Conservation (phyloP, 2,888 invertebrate genomes). For the Pseudolycoriella hygida region DNA sequence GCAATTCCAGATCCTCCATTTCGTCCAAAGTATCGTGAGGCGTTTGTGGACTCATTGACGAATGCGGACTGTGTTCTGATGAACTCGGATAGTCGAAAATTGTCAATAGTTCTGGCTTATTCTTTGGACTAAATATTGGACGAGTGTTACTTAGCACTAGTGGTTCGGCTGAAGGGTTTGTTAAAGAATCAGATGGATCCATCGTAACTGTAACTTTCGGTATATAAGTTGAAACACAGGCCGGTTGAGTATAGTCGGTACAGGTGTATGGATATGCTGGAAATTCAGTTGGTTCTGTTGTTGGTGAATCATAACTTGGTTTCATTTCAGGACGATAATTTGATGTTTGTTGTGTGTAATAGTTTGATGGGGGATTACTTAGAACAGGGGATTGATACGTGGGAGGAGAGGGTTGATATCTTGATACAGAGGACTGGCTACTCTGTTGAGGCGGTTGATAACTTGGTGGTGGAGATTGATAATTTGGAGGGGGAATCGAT, state of each 20-base stretch:
- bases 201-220: slow-evolving; percentile 19
- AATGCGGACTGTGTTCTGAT: slow-evolving; percentile 5
- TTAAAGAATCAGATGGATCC: slow-evolving; percentile 17
- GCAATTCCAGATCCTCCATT: slow-evolving; percentile 27
- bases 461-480: background rate
- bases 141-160: slow-evolving; percentile 21
- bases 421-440: background rate
- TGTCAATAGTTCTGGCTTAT: slow-evolving; percentile 11
- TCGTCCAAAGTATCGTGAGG: slow-evolving; percentile 17
- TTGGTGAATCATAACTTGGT: slow-evolving; percentile 1
- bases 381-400: background rate
- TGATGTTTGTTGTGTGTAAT: slow-evolving; percentile 3
- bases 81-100: slow-evolving; percentile 13
- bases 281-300: slow-evolving; percentile 14
- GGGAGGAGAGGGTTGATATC: background rate
- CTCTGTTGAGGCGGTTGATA: background rate
- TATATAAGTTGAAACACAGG: slow-evolving; percentile 26
- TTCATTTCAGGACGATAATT: slow-evolving; percentile 5
- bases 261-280: slow-evolving; percentile 28
- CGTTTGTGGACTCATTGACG: slow-evolving; percentile 8
- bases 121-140: slow-evolving; percentile 18
- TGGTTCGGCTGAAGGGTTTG: slow-evolving; percentile 25
- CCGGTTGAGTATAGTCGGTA: slow-evolving; percentile 32
- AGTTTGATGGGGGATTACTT: background rate
- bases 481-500: background rate